These are phyloP conservation scores for Drosophila affinis DNA, from an alignment of 2,888 invertebrate genomes.

Conservation along the genomic window DNA sequence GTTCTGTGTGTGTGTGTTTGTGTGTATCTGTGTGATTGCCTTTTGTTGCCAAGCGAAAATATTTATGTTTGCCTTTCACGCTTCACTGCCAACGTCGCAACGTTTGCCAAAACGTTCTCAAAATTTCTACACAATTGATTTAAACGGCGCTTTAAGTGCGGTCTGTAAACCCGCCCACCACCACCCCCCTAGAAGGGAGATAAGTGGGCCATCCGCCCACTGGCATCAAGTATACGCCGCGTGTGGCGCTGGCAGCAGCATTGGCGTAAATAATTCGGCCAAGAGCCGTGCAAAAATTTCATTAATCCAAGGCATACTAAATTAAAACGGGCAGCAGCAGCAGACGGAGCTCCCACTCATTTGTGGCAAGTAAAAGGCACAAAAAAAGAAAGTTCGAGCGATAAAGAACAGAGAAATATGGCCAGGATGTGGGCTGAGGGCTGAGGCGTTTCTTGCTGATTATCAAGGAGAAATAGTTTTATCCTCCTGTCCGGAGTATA, in stretches of 20 bases:
- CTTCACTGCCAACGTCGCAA: background rate
- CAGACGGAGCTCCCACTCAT: conserved; percentile 13
- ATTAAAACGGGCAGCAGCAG: conserved; percentile 38
- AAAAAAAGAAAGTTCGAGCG: conserved; percentile 9
- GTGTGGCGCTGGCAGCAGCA: conserved; percentile 22
- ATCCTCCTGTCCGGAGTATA: no score
- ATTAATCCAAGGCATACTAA: conserved; percentile 62
- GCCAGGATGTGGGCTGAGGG: background rate
- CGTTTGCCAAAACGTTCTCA: conserved; percentile 50
- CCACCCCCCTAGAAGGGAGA: conserved; percentile 5
- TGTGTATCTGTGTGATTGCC: conserved; percentile 32
- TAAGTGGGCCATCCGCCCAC: conserved; percentile 1
- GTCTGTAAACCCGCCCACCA: background rate
- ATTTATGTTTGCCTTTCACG: conserved; percentile 76
- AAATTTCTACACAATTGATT: conserved; percentile 76
- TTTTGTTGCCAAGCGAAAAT: conserved; percentile 63
- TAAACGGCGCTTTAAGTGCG: conserved; percentile 65
- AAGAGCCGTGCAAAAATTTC: conserved; percentile 61
- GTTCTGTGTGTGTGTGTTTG: conserved; percentile 15
- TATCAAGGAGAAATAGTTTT: conserved; percentile 7
- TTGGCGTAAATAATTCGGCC: conserved; percentile 52
- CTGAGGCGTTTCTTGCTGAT: background rate
- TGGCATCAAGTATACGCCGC: conserved; percentile 16
- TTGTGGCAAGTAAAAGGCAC: conserved; percentile 9
- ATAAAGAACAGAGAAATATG: conserved; percentile 4